Evolutionary conservation across 2,888 invertebrate genomes (phyloP), one percentile per base, ranked within the genome.

Genomic region (Rhamnusium bicolor): DNA sequence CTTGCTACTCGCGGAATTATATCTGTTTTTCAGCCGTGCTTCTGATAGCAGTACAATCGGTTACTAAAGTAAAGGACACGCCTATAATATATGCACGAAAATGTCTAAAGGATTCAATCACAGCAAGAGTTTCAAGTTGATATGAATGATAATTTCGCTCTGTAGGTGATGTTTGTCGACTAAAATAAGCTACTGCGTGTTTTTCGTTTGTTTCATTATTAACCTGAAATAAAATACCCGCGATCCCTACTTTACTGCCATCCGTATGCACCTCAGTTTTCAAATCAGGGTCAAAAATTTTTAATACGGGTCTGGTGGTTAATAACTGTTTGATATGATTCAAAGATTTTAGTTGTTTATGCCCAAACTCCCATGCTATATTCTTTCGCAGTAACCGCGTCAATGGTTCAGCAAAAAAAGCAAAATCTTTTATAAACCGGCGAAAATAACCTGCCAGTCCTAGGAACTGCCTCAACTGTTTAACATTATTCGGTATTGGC

Each of bases 1-100:
- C 62, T 19, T 8, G 47, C 62, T 29, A 66, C 47, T 12, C 65
- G 65, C 4, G 65, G 19, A 10, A 51, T 10, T 14, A 65, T 49
- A 32, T 65, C 53, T 19, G 3, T 24, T 51, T 65, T 65, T 65
- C 51, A 21, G 51, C 49, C 2, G 49, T 65, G 12, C 51, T 65
- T 65, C 49, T 6, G 1, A 65, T 51, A 6, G 65, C 51, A 14
- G 12, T 24, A 19, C 65, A 65, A 51, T 65, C 51, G 18, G 65
- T 65, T 19, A 65, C 19, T 19, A 65, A n/a, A 2, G 14, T 24
- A 29, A 65, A 65, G 2, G 1, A 1, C 7, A 49, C 16, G 0
- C 51, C 65, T 2, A 49, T 3, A 18, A 65, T 5, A 53, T 65
- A 65, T 12, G 12, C 51, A 12, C 65, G 65, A 27, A 65, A 65